Percentiles rank a stretch among this genome's conserved stretches.
These are phyloP conservation scores for Eunapius fragilis DNA, from an alignment of 37 sponge, comb jelly and placozoan genomes.

Conservation along the genomic window DNA sequence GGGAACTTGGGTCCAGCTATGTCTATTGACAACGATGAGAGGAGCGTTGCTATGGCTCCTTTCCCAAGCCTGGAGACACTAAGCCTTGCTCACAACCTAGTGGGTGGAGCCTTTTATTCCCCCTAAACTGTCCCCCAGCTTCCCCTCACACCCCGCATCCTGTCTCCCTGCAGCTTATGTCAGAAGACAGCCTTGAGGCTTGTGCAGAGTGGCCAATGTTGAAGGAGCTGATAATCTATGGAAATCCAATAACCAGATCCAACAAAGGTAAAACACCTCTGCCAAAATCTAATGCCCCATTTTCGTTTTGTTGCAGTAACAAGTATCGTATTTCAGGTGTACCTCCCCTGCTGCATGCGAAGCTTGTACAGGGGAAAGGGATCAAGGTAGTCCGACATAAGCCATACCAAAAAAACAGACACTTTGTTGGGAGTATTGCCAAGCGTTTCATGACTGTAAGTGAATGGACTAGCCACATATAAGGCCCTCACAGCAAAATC, in stretches of 20 bases:
- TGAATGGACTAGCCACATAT: neutral
- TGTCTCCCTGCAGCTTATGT: slow-evolving; percentile 40
- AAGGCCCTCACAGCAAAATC: neutral
- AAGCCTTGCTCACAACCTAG: slow-evolving; percentile 77
- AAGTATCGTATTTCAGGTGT: slow-evolving; percentile 60
- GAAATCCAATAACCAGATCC: slow-evolving; percentile 69
- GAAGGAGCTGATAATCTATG: slow-evolving; percentile 65
- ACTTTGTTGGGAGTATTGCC: slow-evolving; percentile 41
- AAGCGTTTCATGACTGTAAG: slow-evolving; percentile 67
- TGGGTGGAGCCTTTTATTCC: slow-evolving; percentile 11
- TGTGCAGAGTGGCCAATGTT: slow-evolving; percentile 58
- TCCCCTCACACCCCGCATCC: too few relatives aligned
- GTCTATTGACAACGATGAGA: too few relatives aligned
- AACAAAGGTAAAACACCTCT: slow-evolving; percentile 42
- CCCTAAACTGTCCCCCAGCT: slow-evolving; percentile 8
- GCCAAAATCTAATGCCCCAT: too few relatives aligned
- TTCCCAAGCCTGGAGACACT: slow-evolving; percentile 75
- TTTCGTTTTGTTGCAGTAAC: too few relatives aligned
- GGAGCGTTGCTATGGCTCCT: slow-evolving; percentile 26
- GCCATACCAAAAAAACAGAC: slow-evolving; percentile 3
- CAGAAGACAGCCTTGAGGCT: slow-evolving; percentile 58
- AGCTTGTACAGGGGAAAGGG: slow-evolving; percentile 26
- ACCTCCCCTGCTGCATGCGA: slow-evolving; percentile 44
- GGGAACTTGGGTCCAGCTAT: neutral
- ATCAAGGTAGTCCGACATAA: slow-evolving; percentile 42